Evolutionary conservation across 2,888 invertebrate species (phyloP), one percentile per base, ranked within the genome.

Genomic region (Eledone cirrhosa): DNA sequence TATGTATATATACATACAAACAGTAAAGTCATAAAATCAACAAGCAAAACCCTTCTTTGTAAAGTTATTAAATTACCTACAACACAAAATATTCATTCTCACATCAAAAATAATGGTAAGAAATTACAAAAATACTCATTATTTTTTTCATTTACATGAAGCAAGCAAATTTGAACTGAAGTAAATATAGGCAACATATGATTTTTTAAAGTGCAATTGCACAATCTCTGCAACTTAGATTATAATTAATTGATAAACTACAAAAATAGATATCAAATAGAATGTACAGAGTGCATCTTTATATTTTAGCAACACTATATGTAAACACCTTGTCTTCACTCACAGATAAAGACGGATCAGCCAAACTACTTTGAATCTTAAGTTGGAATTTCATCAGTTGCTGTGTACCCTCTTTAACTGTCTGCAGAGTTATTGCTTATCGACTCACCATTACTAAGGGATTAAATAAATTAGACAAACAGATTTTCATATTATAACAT

Each of bases 11-110:
- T 19, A 63, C 22, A 63, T 63, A 19, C 27, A 11, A 27, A 63
- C n/a, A 0, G 11, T 11, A 63, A 63, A 63, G 63, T 22, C n/a
- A 63, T 33, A 33, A 13, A 72, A 4, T 1, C n/a, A 41, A 41
- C 72, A 72, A 72, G 72, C 72, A 72, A 72, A 31, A 72, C 72
- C 72, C 72, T 72, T 72, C 72, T 41, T 31, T 13, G 29, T 31
- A 8, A 67, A 7, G 31, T 67, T 29, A 22, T 27, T 27, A 29
- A n/a, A 67, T 67, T 24, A 41, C n/a, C 19, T 41, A n/a, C 5
- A 72, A 41, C 8, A 41, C 4, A 14, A 72, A 72, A 19, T 72
- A 41, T 33, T 41, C 72, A 72, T 72, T 72, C 24, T 72, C 33
- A n/a, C 22, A 72, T 22, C 41, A 41, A 41, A 41, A 41, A 41